Conservation (phyloP, 2,888 invertebrate species). For the Kuschelorhynchus macadamiae region DNA sequence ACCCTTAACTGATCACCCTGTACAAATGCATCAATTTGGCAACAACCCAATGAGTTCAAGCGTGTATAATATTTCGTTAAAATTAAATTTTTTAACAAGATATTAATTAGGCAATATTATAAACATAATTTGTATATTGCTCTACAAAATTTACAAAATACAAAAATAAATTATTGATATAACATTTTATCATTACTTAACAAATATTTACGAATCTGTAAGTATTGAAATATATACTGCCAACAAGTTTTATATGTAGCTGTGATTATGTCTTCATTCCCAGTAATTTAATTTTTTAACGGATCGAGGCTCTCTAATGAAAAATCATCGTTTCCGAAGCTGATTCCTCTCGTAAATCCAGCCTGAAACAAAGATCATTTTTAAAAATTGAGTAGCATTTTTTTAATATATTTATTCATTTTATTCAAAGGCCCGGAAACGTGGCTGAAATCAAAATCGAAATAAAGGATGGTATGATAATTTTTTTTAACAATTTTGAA, state of each 20-base stretch:
- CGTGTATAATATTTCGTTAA: too few species aligned
- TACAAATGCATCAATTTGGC: too few species aligned
- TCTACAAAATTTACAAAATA: constrained; percentile 16
- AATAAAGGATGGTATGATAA: too few species aligned
- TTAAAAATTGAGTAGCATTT: too few species aligned
- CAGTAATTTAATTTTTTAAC: constrained; percentile 77
- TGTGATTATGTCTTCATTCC: neutral
- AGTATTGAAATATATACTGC: constrained; percentile 6
- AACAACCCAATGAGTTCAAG: too few species aligned
- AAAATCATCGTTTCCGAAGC: constrained; percentile 94
- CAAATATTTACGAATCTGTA: constrained; percentile 2
- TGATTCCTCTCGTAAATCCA: constrained; percentile 89
- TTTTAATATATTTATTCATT: too few species aligned
- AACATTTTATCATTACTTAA: constrained; percentile 8
- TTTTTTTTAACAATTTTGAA: too few species aligned
- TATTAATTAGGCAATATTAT: neutral
- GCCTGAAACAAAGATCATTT: constrained; percentile 75
- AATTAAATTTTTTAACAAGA: too few species aligned
- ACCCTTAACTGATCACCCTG: too few species aligned
- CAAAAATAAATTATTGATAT: constrained; percentile 30
- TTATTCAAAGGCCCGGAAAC: too few species aligned
- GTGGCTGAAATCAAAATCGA: too few species aligned
- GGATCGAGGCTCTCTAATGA: constrained; percentile 95
- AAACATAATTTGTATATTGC: constrained; percentile 9
- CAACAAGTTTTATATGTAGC: neutral